Evolutionary conservation across 1,140 invertebrate species (phyloP).

Genomic region (Drosophila gunungcola): DNA sequence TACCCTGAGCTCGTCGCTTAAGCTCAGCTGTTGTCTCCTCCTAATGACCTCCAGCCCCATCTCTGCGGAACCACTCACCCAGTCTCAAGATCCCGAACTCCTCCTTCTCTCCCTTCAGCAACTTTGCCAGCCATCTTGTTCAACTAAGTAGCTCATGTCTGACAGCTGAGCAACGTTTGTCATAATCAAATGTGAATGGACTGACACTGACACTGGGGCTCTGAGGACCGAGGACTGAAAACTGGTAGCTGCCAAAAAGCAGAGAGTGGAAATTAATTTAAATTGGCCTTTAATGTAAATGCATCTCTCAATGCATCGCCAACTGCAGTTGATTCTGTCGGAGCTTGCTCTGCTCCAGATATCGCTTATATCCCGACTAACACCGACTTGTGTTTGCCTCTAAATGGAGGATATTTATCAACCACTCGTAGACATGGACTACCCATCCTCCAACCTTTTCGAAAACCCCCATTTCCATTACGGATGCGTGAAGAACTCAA

Average conservation of each 20-base stretch:
- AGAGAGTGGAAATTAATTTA: conserved; percentile 80
- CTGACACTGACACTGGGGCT: conserved; percentile 57
- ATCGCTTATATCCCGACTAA: conserved; percentile 73
- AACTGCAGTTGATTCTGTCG: conserved; percentile 23
- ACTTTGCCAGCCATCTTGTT: conserved; percentile 61
- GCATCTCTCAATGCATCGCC: conserved; percentile 79
- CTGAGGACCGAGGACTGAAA: conserved; percentile 35
- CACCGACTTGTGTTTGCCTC: conserved; percentile 72
- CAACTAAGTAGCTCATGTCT: conserved; percentile 72
- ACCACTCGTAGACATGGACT: conserved; percentile 47
- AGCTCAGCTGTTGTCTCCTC: conserved; percentile 72
- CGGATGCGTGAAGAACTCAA: conserved; percentile 79
- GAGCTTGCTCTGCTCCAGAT: conserved; percentile 65
- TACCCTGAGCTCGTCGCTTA: conserved; percentile 49
- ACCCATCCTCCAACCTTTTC: conserved; percentile 18
- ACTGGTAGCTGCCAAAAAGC: conserved; percentile 64
- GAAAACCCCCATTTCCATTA: conserved; percentile 36
- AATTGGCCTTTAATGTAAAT: conserved; percentile 84
- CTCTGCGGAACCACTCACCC: conserved; percentile 24
- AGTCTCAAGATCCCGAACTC: conserved; percentile 14
- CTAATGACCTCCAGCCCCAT: conserved; percentile 58
- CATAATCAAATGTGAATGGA: conserved; percentile 81
- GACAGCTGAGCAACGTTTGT: conserved; percentile 82
- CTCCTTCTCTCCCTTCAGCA: background rate
- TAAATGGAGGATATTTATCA: conserved; percentile 76